Evolutionary conservation across 2,113 vertebrate species (phyloP).

Genomic region (Bujurquina vittata): DNA sequence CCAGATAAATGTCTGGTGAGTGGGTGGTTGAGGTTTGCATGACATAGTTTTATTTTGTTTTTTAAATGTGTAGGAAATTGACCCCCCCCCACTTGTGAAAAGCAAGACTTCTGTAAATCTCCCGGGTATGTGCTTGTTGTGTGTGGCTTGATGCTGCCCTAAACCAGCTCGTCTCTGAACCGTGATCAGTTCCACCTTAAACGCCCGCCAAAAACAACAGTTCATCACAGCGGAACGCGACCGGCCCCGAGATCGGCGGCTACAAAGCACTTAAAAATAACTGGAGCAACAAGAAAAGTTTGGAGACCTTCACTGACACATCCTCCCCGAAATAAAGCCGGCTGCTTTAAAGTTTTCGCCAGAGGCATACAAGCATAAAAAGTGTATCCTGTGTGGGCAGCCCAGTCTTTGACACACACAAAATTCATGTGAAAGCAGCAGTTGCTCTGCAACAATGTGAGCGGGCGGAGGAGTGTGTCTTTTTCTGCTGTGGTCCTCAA

Average conservation of each 20-base stretch:
- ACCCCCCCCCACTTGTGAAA: constrained; percentile 54
- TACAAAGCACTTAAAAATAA: constrained; percentile 65
- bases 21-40: not conserved
- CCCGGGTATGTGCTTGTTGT: constrained; percentile 69
- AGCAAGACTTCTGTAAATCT: constrained; percentile 59
- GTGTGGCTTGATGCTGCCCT: constrained; percentile 68
- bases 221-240: constrained; percentile 52
- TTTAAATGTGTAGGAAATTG: constrained; percentile 31
- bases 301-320: constrained; percentile 52
- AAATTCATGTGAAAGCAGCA: constrained; percentile 37
- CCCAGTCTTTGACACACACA: constrained; percentile 42
- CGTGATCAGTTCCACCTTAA: constrained; percentile 65
- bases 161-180: constrained; percentile 58
- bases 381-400: constrained; percentile 68
- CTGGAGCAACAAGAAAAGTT: constrained; percentile 43
- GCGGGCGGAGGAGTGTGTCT: constrained; percentile 39
- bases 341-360: constrained; percentile 62
- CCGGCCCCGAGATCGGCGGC: constrained; percentile 25
- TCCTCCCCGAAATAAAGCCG: constrained; percentile 62
- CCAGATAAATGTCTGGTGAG: constrained; percentile 32
- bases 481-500: constrained; percentile 35
- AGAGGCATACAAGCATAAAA: constrained; percentile 62
- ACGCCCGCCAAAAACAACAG: constrained; percentile 69
- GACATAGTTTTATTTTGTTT: not conserved
- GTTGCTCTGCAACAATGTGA: constrained; percentile 63